Base-by-base conservation (phyloP, 2,888 invertebrate genomes). In the Taphrorychus bicolor region DNA sequence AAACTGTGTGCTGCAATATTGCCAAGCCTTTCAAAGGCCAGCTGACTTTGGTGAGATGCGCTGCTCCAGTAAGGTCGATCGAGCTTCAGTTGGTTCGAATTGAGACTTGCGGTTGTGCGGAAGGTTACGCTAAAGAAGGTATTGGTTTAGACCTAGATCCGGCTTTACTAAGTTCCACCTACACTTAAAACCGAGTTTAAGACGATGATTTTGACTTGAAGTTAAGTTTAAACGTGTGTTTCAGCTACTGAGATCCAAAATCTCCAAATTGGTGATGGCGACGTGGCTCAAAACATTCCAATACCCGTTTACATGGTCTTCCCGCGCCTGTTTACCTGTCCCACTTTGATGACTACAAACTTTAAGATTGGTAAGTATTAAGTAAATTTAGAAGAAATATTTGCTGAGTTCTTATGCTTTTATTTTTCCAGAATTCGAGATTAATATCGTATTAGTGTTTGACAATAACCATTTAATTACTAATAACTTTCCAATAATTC, bases 201-300 rank as follows among this genome's bases (percentile, higher is more conserved):
- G n/a, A n/a, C n/a, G n/a, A n/a, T n/a, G n/a, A n/a, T n/a, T n/a
- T n/a, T n/a, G n/a, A n/a, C n/a, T n/a, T n/a, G n/a, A n/a, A 51
- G 17, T 21, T 51, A 51, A 18, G 14, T 51, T 21, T 51, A 2
- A 58, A 32, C n/a, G 18, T 45, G 51, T 80, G 73, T 51, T 66
- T 61, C 80, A 94, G 97, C 96, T 16, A 98, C 97, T 5, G 98
- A 98, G 87, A 95, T 98, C 74, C 98, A 98, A 85, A 98, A 97
- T 81, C 96, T 98, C 79, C 98, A 98, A 86, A 91, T 98, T 70
- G 96, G 94, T 0, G 95, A 94, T 78, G 98, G 98, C 23, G 95
- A 97, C 84, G 90, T 95, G 59, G 86, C 89, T 58, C 88, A 92
- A 66, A 90, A 90, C 71, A 84, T 96, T 52, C 87, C 90, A 72